phyloP scores from a whole-genome alignment of 2,888 invertebrate species.

The Drosophila pullipes region DNA sequence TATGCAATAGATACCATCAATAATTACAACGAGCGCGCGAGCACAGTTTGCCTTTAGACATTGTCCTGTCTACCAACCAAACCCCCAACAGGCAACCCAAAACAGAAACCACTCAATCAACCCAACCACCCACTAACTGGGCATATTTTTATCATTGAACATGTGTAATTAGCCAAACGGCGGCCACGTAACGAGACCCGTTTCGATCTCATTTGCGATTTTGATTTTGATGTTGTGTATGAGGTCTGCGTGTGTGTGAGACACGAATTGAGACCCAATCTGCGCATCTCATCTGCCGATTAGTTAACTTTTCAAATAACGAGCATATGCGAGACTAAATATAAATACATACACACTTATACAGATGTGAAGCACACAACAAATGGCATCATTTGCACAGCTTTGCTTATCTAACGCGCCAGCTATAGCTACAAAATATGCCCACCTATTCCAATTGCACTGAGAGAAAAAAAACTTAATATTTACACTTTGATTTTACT shows the following conservation, averaged over 20 bases:
- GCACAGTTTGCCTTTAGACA: slow-evolving; percentile 36
- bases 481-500: background rate
- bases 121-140: background rate
- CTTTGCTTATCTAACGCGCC: slow-evolving; percentile 59
- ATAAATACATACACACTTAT: slow-evolving; percentile 15
- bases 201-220: slow-evolving; percentile 63
- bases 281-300: slow-evolving; percentile 52
- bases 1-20: slow-evolving; percentile 62
- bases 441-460: slow-evolving; percentile 19
- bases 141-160: slow-evolving; percentile 4
- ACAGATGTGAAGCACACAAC: slow-evolving; percentile 7
- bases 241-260: slow-evolving; percentile 11
- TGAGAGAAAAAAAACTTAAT: background rate
- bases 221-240: slow-evolving; percentile 43
- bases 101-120: background rate
- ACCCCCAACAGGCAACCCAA: background rate
- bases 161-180: slow-evolving; percentile 59
- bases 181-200: slow-evolving; percentile 22
- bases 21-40: slow-evolving; percentile 55
- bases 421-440: slow-evolving; percentile 33
- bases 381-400: slow-evolving; percentile 55
- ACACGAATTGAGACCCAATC: slow-evolving; percentile 43
- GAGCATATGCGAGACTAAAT: slow-evolving; percentile 48
- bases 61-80: slow-evolving; percentile 32
- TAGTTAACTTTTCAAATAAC: slow-evolving; percentile 60